phyloP scores from a whole-genome alignment of 64 coral and sea anemone genomes.

The Acropora tenuis region DNA sequence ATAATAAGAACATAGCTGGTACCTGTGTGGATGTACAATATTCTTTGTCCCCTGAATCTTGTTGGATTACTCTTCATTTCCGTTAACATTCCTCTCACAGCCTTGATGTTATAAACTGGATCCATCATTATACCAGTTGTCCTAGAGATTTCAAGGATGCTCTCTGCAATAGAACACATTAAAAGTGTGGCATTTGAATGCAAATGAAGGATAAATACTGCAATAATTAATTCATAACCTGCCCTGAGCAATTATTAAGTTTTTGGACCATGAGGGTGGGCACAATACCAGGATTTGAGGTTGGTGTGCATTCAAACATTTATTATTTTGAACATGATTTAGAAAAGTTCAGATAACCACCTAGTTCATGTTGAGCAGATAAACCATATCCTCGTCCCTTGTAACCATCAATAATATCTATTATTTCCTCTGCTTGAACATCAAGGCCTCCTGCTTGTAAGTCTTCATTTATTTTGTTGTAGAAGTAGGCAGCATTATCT shows the following conservation, averaged over 20 bases:
- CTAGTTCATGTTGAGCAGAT: conserved; percentile 67
- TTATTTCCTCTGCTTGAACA: conserved; percentile 72
- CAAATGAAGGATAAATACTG: not conserved
- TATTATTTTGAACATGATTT: no score
- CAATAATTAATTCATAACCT: no score
- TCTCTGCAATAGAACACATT: conserved; percentile 15
- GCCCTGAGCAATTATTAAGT: no score
- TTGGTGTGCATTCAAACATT: no score
- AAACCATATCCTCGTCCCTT: conserved; percentile 76
- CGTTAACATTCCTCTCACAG: conserved; percentile 41
- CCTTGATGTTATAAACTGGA: conserved; percentile 64
- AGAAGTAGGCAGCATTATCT: conserved; percentile 46
- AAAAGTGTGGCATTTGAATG: not conserved
- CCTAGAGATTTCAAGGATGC: conserved; percentile 38
- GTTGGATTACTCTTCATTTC: conserved; percentile 57
- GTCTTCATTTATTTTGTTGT: conserved; percentile 78
- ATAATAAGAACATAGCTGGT: not conserved
- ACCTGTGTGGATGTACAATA: conserved; percentile 59
- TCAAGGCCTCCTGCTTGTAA: conserved; percentile 59
- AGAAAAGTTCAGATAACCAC: not conserved
- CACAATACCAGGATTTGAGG: no score
- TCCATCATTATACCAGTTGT: conserved; percentile 62
- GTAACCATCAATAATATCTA: conserved; percentile 83
- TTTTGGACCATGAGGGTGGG: no score
- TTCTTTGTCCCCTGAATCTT: conserved; percentile 56